phyloP scores from a whole-genome alignment of 2,113 vertebrate genomes.

The Bubalus kerabau region DNA sequence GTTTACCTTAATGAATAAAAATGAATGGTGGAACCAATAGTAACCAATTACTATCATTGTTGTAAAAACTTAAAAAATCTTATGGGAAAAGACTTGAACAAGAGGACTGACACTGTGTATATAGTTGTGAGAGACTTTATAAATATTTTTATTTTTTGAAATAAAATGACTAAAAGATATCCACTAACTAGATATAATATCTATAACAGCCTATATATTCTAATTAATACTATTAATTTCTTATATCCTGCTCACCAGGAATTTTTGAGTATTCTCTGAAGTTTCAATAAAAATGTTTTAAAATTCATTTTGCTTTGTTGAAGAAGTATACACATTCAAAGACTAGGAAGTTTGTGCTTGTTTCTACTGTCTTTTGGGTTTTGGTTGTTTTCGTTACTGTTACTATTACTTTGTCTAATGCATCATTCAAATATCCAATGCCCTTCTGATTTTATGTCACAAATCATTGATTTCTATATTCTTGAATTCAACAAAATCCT shows the following conservation, averaged over 20 bases:
- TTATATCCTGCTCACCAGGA: not conserved
- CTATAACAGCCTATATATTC: not conserved
- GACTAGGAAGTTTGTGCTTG: not conserved
- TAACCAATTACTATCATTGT: not conserved
- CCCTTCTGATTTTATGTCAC: not conserved
- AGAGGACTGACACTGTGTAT: not conserved
- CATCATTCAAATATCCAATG: not conserved
- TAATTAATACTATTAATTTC: not conserved
- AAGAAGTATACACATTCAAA: not conserved
- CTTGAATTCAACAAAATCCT: not conserved
- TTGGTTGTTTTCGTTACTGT: not conserved
- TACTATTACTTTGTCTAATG: not conserved
- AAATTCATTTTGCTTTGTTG: not conserved
- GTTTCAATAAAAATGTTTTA: not conserved
- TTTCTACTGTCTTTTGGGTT: not conserved
- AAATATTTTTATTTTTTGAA: not conserved
- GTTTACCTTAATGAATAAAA: not conserved
- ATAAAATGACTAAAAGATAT: not conserved
- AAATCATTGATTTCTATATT: not conserved
- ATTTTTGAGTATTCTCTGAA: not conserved
- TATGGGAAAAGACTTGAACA: not conserved
- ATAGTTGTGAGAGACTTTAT: not conserved
- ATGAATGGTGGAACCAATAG: not conserved
- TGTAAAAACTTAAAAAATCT: not conserved
- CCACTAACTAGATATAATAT: not conserved